These are phyloP conservation scores for Meiosimyza platycephala DNA, from an alignment of 2,888 invertebrate species.

Conservation along the genomic window DNA sequence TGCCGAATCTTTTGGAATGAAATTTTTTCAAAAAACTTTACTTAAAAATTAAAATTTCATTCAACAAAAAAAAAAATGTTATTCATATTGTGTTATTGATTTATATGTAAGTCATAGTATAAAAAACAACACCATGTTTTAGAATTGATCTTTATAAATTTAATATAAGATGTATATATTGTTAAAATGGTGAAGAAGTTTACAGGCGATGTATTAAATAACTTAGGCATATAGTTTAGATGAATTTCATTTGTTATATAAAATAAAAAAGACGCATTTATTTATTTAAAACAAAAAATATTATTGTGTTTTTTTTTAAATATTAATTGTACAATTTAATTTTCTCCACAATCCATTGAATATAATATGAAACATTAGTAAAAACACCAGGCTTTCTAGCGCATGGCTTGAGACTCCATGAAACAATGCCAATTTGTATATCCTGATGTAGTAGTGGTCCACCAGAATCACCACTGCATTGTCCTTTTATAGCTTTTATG, in stretches of 20 bases:
- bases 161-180: too few species aligned
- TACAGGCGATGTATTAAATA: not conserved
- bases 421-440: slow-evolving; percentile 44
- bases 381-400: slow-evolving; percentile 42
- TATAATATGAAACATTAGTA: slow-evolving; percentile 42
- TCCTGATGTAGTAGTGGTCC: slow-evolving; percentile 38
- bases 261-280: slow-evolving; percentile 16
- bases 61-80: too few species aligned
- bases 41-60: too few species aligned
- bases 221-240: not conserved
- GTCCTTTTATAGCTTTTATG: slow-evolving; percentile 23
- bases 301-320: not conserved
- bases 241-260: slow-evolving; percentile 8
- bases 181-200: not conserved
- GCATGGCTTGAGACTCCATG: slow-evolving; percentile 48
- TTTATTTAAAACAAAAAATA: slow-evolving; percentile 4
- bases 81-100: too few species aligned
- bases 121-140: too few species aligned
- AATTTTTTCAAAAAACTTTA: too few species aligned
- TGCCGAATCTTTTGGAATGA: not conserved
- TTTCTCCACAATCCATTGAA: slow-evolving; percentile 29
- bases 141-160: too few species aligned
- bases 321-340: not conserved
- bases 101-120: too few species aligned
- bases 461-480: slow-evolving; percentile 47